Percentiles rank a stretch among this genome's conserved stretches.
phyloP scores from a whole-genome alignment of 2,113 vertebrate genomes.

The Actenoides hombroni region DNA sequence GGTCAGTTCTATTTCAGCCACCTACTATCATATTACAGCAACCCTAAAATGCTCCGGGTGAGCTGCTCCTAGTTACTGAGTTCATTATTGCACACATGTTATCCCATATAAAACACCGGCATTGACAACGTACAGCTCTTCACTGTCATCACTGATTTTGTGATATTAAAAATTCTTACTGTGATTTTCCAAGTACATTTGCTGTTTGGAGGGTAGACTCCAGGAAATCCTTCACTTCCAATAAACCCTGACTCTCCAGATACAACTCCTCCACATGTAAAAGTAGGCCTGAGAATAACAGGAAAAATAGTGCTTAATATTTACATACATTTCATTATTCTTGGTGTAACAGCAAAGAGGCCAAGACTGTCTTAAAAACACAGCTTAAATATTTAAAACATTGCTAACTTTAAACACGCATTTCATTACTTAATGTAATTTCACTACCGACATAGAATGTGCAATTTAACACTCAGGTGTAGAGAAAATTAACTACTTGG shows the following conservation, averaged over 20 bases:
- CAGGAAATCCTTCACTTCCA: conserved; percentile 97
- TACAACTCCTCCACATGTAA: conserved; percentile 91
- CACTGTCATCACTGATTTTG: conserved; percentile 20
- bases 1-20: background rate
- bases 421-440: background rate
- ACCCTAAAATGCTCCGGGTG: background rate
- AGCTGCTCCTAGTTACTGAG: background rate
- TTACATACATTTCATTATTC: background rate
- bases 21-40: background rate
- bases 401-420: background rate
- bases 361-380: background rate
- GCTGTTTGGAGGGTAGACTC: conserved; percentile 96
- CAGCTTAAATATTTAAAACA: background rate
- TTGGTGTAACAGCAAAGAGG: background rate
- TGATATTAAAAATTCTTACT: conserved; percentile 81
- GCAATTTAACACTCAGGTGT: background rate
- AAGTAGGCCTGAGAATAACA: conserved; percentile 79
- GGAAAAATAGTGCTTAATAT: background rate
- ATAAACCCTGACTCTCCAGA: conserved; percentile 92
- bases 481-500: background rate
- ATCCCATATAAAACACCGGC: background rate
- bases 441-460: background rate
- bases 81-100: background rate
- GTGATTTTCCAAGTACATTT: conserved; percentile 99
- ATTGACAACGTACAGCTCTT: background rate